Evolutionary conservation across 2,113 vertebrate genomes (phyloP).

Genomic region (Raphicerus campestris): DNA sequence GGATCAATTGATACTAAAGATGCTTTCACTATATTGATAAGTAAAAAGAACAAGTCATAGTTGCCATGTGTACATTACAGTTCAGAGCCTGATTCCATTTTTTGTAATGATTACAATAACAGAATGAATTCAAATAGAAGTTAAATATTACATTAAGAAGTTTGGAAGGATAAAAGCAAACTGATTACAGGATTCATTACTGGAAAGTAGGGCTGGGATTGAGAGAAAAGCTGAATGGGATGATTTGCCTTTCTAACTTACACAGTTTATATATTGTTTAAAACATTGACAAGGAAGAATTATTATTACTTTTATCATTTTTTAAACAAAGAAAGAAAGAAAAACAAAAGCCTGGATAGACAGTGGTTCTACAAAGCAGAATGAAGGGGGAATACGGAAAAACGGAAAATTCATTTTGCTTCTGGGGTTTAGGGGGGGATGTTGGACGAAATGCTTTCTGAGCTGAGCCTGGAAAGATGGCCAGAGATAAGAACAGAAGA

Average conservation of each 20-base stretch:
- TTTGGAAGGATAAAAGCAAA: not conserved
- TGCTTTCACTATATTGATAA: no score
- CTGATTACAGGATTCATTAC: not conserved
- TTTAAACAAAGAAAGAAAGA: not conserved
- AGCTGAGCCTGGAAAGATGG: not conserved
- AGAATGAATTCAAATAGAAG: not conserved
- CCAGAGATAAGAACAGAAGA: not conserved
- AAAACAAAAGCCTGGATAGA: not conserved
- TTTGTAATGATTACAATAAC: not conserved
- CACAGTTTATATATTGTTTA: not conserved
- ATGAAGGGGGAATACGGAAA: not conserved
- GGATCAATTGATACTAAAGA: not conserved
- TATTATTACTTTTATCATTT: not conserved
- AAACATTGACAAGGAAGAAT: not conserved
- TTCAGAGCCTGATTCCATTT: not conserved
- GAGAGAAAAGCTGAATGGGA: not conserved
- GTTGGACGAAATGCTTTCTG: not conserved
- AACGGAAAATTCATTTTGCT: not conserved
- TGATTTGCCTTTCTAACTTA: not conserved
- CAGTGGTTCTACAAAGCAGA: not conserved
- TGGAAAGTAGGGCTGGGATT: not conserved
- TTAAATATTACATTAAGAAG: not conserved
- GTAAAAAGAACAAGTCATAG: not conserved
- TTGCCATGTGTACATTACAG: fast-evolving
- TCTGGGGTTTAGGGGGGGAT: not conserved